A percentile compares a stretch with the other conserved stretches of the same genome.
Evolutionary conservation across 2,888 invertebrate genomes (phyloP).

Genomic region (Agrotis segetum): DNA sequence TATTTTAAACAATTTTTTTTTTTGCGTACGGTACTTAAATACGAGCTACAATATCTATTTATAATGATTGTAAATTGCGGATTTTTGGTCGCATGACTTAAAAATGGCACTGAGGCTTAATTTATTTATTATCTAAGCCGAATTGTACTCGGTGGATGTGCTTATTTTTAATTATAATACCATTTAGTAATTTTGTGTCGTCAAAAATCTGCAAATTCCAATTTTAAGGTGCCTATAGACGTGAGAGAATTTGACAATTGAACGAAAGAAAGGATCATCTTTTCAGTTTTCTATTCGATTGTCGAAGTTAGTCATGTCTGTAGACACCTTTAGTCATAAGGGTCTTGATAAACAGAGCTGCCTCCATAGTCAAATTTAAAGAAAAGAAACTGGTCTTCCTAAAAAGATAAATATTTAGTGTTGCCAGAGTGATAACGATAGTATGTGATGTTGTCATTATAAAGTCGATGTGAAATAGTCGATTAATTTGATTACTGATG

Average conservation of each 20-base stretch:
- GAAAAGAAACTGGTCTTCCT: constrained; percentile 32
- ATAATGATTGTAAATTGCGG: constrained; percentile 25
- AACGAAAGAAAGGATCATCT: not conserved
- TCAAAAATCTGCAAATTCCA: constrained; percentile 23
- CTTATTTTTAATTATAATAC: constrained; percentile 15
- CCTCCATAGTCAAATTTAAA: constrained; percentile 44
- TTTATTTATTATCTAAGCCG: constrained; percentile 42
- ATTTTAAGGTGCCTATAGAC: constrained; percentile 12
- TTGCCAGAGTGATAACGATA: constrained; percentile 24
- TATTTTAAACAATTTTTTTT: constrained; percentile 43
- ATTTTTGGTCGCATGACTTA: constrained; percentile 25
- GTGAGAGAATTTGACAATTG: constrained; percentile 1
- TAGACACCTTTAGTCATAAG: constrained; percentile 32
- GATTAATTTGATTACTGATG: constrained; percentile 9
- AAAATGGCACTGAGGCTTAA: constrained; percentile 41
- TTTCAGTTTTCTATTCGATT: constrained; percentile 2
- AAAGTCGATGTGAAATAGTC: constrained; percentile 18
- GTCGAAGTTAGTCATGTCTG: constrained; percentile 15
- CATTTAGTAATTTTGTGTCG: not conserved
- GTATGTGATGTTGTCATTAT: constrained; percentile 20
- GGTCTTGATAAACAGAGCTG: constrained; percentile 57
- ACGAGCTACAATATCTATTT: constrained; percentile 23
- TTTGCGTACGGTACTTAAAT: constrained; percentile 56
- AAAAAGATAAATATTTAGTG: constrained; percentile 18
- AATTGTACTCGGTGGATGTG: constrained; percentile 42